Conservation (phyloP, 2,113 vertebrate genomes). For the Lycaon pictus region DNA sequence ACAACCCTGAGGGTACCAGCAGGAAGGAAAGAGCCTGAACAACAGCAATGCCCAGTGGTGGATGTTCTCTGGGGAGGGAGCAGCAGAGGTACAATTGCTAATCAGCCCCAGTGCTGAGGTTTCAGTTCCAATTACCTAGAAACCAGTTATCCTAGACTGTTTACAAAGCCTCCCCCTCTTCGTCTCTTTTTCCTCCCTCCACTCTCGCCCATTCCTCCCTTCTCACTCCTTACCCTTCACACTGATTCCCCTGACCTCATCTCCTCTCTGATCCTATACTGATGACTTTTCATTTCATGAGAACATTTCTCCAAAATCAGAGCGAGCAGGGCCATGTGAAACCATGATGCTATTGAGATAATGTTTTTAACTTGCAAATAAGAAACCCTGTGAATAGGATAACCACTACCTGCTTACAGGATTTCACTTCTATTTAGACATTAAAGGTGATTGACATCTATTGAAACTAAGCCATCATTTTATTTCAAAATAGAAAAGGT, state of each 20-base stretch:
- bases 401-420: neutral
- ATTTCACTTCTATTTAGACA: constrained; percentile 54
- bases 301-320: neutral
- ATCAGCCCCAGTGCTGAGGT: neutral
- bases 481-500: constrained; percentile 49
- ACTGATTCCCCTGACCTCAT: neutral
- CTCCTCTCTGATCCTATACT: neutral
- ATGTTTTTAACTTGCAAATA: neutral
- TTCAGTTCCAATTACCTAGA: neutral
- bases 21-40: neutral
- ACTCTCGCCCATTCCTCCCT: neutral
- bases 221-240: neutral
- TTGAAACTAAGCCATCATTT: constrained; percentile 9
- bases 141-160: neutral
- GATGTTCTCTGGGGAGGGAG: neutral
- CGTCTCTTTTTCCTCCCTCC: neutral
- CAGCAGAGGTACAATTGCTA: neutral
- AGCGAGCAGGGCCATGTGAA: neutral
- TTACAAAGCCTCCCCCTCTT: neutral
- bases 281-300: neutral
- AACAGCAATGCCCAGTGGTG: neutral
- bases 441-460: constrained; percentile 36
- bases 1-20: neutral
- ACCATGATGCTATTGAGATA: neutral
- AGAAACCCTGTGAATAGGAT: neutral